Percentiles rank a stretch among this genome's conserved stretches.
phyloP scores from a whole-genome alignment of 2,888 invertebrate species.

The Helobdella robusta region DNA sequence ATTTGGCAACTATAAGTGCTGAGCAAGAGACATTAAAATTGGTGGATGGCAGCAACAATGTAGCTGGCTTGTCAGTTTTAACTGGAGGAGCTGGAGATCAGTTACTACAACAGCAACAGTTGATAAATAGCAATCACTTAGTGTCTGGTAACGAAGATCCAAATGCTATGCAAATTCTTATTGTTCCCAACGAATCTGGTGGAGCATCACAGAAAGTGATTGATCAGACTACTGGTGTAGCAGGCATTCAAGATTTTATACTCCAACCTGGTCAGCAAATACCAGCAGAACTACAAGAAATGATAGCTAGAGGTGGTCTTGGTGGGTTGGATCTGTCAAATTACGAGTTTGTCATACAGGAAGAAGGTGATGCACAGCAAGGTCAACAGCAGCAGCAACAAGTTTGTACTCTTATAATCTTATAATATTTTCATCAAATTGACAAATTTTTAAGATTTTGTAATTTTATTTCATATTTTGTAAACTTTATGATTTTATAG shows the following conservation, averaged over 20 bases:
- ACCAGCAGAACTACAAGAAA: conserved; percentile 27
- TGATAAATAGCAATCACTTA: conserved; percentile 8
- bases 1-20: conserved; percentile 27
- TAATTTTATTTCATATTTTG: too few species aligned
- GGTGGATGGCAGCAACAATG: background rate
- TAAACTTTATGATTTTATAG: too few species aligned
- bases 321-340: conserved; percentile 24
- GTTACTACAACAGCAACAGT: conserved; percentile 5
- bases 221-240: background rate
- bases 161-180: conserved; percentile 22
- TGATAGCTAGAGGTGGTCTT: conserved; percentile 18
- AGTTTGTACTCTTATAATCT: too few species aligned
- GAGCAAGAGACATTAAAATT: conserved; percentile 23
- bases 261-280: conserved; percentile 25
- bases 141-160: background rate
- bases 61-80: background rate
- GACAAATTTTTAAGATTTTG: too few species aligned
- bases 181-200: conserved; percentile 10
- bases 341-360: conserved; percentile 28
- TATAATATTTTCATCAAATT: too few species aligned
- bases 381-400: conserved; percentile 11
- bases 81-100: conserved; percentile 11
- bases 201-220: background rate
- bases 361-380: conserved; percentile 1
- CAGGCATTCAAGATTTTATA: conserved; percentile 22